These are phyloP conservation scores for Ophion ellenae DNA, from an alignment of 2,888 invertebrate genomes.

Conservation along the genomic window DNA sequence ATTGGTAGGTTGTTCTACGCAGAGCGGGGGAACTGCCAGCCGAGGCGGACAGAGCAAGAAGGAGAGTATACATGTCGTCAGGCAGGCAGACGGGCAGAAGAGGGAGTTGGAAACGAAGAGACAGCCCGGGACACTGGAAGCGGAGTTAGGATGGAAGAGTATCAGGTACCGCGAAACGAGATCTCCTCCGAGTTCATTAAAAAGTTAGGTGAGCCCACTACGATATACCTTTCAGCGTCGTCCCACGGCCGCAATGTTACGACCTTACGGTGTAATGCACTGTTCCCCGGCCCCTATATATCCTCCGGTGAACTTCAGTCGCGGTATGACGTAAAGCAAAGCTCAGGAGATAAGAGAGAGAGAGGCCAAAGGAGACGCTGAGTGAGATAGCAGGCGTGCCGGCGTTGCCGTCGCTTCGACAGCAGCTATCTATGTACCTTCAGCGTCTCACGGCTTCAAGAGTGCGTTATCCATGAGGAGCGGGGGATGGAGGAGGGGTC, in stretches of 20 bases:
- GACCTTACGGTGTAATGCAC: constrained; percentile 31
- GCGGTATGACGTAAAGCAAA: constrained; percentile 45
- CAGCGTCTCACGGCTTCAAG: constrained; percentile 73
- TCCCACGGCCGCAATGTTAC: constrained; percentile 39
- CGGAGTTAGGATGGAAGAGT: constrained; percentile 55
- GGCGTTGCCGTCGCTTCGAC: constrained; percentile 69
- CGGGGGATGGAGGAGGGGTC: background rate
- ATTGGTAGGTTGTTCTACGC: constrained; percentile 27
- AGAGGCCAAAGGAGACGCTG: constrained; percentile 31
- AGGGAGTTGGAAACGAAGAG: constrained; percentile 10
- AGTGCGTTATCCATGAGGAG: constrained; percentile 73
- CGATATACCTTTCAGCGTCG: constrained; percentile 27
- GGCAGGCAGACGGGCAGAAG: background rate
- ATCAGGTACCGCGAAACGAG: constrained; percentile 74
- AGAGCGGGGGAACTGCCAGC: background rate
- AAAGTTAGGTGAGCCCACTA: constrained; percentile 73
- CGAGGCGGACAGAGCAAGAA: background rate
- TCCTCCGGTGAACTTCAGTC: background rate
- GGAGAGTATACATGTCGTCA: background rate
- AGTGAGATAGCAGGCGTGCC: background rate
- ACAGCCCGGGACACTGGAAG: constrained; percentile 1
- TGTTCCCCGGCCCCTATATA: constrained; percentile 1
- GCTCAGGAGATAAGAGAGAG: constrained; percentile 23
- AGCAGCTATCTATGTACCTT: constrained; percentile 72
- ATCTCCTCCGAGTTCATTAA: constrained; percentile 78